phyloP scores from a whole-genome alignment of 2,113 vertebrate species.

The Actenoides hombroni region DNA sequence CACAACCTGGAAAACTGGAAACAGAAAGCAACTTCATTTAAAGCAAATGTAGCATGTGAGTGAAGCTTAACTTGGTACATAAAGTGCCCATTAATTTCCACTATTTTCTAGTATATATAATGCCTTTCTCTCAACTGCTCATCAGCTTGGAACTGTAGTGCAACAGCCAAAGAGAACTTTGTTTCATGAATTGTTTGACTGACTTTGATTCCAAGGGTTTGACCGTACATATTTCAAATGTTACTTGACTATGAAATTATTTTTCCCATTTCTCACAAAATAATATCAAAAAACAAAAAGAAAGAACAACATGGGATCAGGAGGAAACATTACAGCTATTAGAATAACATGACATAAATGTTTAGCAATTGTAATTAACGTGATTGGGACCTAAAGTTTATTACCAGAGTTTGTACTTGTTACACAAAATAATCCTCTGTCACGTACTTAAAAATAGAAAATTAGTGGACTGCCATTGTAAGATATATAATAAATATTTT shows the following conservation, averaged over 20 bases:
- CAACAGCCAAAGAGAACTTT: background rate
- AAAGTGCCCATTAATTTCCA: constrained; percentile 35
- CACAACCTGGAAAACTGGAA: background rate
- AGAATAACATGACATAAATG: background rate
- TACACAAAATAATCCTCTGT: background rate
- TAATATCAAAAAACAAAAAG: background rate
- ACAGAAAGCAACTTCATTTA: constrained; percentile 13
- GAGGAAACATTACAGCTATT: background rate
- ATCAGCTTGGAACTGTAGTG: background rate
- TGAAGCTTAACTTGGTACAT: constrained; percentile 18
- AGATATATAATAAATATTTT: background rate
- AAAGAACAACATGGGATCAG: background rate
- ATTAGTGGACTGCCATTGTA: background rate
- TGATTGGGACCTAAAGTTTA: background rate
- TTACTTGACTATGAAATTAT: background rate
- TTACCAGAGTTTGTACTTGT: background rate
- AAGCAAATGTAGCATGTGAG: constrained; percentile 44
- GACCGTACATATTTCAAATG: background rate
- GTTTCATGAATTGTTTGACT: background rate
- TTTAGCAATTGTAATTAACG: background rate
- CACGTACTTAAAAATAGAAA: constrained; percentile 16
- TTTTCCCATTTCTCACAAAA: background rate
- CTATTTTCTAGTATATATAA: constrained; percentile 5
- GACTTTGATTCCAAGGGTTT: background rate
- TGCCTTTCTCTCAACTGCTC: background rate